These are phyloP conservation scores for Rhynchomys soricoides DNA, from an alignment of 2,113 vertebrate species.

Conservation along the genomic window DNA sequence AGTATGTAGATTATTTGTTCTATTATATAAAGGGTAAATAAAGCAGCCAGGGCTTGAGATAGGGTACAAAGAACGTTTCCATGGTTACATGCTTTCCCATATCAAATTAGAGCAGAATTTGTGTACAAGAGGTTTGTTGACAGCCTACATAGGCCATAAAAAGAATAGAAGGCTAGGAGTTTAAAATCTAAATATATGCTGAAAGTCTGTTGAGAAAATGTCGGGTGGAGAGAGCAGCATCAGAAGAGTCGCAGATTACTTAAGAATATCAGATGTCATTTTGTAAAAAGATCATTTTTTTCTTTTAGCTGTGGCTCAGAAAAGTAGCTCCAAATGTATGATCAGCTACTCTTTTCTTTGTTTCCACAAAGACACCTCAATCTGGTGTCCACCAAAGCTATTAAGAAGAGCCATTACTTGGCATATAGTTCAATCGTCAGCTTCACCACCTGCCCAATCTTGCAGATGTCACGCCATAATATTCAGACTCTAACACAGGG, in stretches of 20 bases:
- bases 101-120: slow-evolving; percentile 82
- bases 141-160: slow-evolving; percentile 79
- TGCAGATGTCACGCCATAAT: slow-evolving; percentile 58
- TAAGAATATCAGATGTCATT: slow-evolving; percentile 75
- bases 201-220: slow-evolving; percentile 79
- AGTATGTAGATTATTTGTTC: slow-evolving; percentile 81
- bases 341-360: slow-evolving; percentile 75
- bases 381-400: slow-evolving; percentile 67
- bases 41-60: slow-evolving; percentile 81
- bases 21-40: slow-evolving; percentile 81
- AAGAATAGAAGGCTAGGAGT: slow-evolving; percentile 80
- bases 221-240: slow-evolving; percentile 77
- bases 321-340: slow-evolving; percentile 68
- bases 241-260: slow-evolving; percentile 70
- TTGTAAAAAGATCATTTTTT: slow-evolving; percentile 67
- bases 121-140: slow-evolving; percentile 80
- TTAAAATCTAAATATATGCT: slow-evolving; percentile 77
- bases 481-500: slow-evolving; percentile 53
- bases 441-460: slow-evolving; percentile 59
- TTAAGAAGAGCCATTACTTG: slow-evolving; percentile 71
- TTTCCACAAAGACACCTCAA: slow-evolving; percentile 76
- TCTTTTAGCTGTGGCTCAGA: slow-evolving; percentile 67
- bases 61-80: slow-evolving; percentile 72
- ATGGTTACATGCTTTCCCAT: slow-evolving; percentile 76
- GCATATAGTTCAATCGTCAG: slow-evolving; percentile 46